A percentile compares a stretch with the other conserved stretches of the same genome.
These are phyloP conservation scores for Anthrax anthrax DNA, from an alignment of 2,888 invertebrate species.

Conservation along the genomic window DNA sequence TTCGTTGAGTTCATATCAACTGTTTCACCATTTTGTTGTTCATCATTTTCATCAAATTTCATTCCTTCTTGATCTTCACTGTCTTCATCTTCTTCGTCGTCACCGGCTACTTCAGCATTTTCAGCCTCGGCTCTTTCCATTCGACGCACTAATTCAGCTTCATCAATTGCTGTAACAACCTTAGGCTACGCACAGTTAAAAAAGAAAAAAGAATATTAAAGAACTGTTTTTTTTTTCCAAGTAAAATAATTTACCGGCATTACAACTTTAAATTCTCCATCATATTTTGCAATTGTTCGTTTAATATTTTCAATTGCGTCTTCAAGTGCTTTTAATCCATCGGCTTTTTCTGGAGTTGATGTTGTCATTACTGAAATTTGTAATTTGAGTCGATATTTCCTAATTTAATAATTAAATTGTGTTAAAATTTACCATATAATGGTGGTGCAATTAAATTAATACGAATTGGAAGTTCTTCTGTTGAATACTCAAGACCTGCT, in stretches of 20 bases:
- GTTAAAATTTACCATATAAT: conserved; percentile 51
- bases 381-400: background rate
- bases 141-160: conserved; percentile 85
- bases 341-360: conserved; percentile 89
- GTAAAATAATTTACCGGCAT: conserved; percentile 60
- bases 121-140: conserved; percentile 89
- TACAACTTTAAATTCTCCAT: conserved; percentile 88
- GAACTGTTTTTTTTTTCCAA: background rate
- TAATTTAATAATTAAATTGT: background rate
- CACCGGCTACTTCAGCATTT: conserved; percentile 87
- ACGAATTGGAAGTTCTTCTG: conserved; percentile 89
- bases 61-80: conserved; percentile 41
- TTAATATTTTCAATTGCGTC: conserved; percentile 81
- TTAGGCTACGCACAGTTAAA: conserved; percentile 58
- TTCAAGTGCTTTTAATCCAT: conserved; percentile 80
- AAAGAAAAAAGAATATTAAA: background rate
- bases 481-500: conserved; percentile 79
- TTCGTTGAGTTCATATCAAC: conserved; percentile 12
- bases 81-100: conserved; percentile 74
- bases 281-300: conserved; percentile 61
- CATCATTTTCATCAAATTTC: conserved; percentile 32
- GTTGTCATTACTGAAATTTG: conserved; percentile 73
- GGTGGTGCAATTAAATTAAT: conserved; percentile 99
- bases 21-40: conserved; percentile 16
- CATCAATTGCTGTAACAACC: conserved; percentile 96